Evolutionary conservation across 2,888 invertebrate species (phyloP).

Genomic region (Tryphoninae sp.): DNA sequence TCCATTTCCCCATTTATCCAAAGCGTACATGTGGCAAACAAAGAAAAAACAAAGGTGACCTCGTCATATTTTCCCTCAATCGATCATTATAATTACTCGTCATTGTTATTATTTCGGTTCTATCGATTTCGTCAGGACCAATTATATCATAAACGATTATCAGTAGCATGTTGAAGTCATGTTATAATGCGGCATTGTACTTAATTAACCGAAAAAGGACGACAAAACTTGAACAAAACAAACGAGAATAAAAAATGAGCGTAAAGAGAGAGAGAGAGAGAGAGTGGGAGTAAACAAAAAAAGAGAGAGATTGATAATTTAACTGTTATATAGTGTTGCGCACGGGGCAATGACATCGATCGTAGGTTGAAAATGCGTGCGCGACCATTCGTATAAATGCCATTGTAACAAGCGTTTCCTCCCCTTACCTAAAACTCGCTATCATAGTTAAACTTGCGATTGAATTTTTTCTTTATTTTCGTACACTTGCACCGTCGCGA

Average conservation of each 20-base stretch:
- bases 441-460: background rate
- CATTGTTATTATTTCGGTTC: slow-evolving; percentile 68
- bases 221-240: slow-evolving; percentile 22
- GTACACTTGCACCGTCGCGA: background rate
- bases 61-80: slow-evolving; percentile 34
- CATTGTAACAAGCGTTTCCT: slow-evolving; percentile 47
- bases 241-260: slow-evolving; percentile 31
- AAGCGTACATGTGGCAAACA: slow-evolving; percentile 12
- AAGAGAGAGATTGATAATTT: slow-evolving; percentile 61
- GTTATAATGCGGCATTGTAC: slow-evolving; percentile 74
- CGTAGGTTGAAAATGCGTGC: slow-evolving; percentile 59
- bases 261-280: slow-evolving; percentile 37
- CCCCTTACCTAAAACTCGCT: background rate
- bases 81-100: slow-evolving; percentile 21
- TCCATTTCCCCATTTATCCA: background rate
- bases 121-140: slow-evolving; percentile 75
- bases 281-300: slow-evolving; percentile 4
- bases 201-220: slow-evolving; percentile 64
- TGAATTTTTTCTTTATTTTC: slow-evolving; percentile 19
- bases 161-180: slow-evolving; percentile 70
- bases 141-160: slow-evolving; percentile 73
- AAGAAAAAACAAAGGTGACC: slow-evolving; percentile 11
- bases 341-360: slow-evolving; percentile 69
- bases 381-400: slow-evolving; percentile 43
- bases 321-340: slow-evolving; percentile 65